Evolutionary conservation across 2,113 vertebrate species (phyloP).

Genomic region (Callipepla californica): DNA sequence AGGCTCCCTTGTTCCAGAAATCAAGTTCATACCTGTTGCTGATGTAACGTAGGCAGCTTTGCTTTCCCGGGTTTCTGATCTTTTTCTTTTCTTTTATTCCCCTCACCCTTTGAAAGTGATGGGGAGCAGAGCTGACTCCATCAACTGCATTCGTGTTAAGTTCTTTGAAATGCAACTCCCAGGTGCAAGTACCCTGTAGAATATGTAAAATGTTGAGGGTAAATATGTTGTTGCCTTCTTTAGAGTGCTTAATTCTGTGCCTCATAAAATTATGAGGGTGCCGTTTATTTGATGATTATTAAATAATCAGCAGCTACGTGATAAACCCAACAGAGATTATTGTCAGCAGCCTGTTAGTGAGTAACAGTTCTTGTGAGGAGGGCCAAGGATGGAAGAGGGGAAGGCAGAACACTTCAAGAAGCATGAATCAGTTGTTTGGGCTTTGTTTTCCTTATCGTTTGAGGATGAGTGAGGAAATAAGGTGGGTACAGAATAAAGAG

Average conservation of each 20-base stretch:
- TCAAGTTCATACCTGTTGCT: conserved; percentile 79
- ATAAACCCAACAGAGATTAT: neutral
- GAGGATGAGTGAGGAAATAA: neutral
- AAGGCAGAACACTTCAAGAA: neutral
- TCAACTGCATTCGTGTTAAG: neutral
- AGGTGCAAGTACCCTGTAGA: neutral
- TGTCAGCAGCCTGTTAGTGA: neutral
- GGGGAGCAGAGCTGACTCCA: neutral
- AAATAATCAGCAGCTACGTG: neutral
- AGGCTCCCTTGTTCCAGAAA: conserved; percentile 44
- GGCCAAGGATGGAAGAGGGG: neutral
- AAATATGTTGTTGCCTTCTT: neutral
- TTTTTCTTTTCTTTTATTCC: neutral
- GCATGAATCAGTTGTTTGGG: neutral
- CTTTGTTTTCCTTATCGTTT: neutral
- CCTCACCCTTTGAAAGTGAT: neutral
- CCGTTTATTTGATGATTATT: neutral
- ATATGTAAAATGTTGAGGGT: neutral
- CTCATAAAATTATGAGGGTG: neutral
- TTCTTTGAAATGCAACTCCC: neutral
- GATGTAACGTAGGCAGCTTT: conserved; percentile 46
- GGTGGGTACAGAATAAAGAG: neutral
- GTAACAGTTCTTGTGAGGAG: neutral
- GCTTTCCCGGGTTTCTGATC: neutral
- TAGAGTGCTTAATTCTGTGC: neutral